Evolutionary conservation across 2,797 vertebrate species (phyloP), one percentile per base, ranked within the genome.

Genomic region (Squalus acanthias): DNA sequence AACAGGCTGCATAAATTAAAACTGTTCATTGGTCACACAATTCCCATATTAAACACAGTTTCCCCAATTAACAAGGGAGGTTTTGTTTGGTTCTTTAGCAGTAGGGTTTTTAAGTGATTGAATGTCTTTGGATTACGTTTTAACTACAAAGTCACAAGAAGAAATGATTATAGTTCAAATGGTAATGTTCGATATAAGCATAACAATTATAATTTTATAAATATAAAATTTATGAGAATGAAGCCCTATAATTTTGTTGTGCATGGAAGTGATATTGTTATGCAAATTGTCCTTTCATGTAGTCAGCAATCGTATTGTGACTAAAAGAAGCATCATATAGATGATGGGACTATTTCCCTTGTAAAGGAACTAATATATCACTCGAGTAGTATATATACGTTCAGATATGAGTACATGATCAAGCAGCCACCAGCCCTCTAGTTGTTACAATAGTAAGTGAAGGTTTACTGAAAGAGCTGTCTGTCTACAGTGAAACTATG

Each of bases 1-100:
- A 96, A 96, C 95, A 97, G 60, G 65, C 63, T 63, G 95, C 96
- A 96, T 96, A 97, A 97, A 97, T 97, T 96, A 97, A 96, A 67
- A 6, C 13, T n/a, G 65, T 95, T 97, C 96, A 96, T 96, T 87
- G 96, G 70, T 95, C 96, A 33, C 96, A 7, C 60, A 96, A 24
- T 79, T 96, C 91, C 85, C 82, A 96, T 76, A 96, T 96, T 96
- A 97, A 96, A 96, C 46, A 53, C 70, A 95, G 70, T 72, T 92
- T 95, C 13, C 70, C 70, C 70, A 33, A 93, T 60, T 57, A 60
- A 95, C 94, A 95, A 76, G 94, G 15, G 94, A 74, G 29, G 69
- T 95, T 95, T 76, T 95, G 69, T 95, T 74, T 95, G 29, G 50
- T 53, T 53, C 26, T 95, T 95, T 57, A 57, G 69, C 29, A 17